Conservation (phyloP, 2,113 vertebrate genomes). For the Hippoglossus stenolepis region DNA sequence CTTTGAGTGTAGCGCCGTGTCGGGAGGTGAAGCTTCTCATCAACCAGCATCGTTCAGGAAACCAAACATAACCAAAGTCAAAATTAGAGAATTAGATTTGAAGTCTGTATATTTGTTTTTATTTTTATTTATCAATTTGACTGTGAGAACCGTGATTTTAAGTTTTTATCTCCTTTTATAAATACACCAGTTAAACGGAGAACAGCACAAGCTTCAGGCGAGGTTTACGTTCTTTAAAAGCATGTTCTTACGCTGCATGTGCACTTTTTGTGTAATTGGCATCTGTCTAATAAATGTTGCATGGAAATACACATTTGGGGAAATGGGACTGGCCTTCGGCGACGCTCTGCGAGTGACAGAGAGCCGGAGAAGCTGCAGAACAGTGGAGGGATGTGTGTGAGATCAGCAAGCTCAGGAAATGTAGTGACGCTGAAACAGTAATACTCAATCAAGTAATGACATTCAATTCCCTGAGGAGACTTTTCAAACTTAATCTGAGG, state of each 20-base stretch:
- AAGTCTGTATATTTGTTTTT: too few species aligned
- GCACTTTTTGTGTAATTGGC: conserved; percentile 12
- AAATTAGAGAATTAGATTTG: too few species aligned
- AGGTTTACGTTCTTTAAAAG: too few species aligned
- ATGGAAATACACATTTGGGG: conserved; percentile 35
- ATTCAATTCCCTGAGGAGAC: conserved; percentile 6
- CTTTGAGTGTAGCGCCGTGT: not conserved
- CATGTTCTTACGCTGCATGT: not conserved
- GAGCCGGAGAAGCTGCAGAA: conserved; percentile 19
- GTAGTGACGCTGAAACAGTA: conserved; percentile 3
- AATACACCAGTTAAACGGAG: too few species aligned
- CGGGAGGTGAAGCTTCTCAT: too few species aligned
- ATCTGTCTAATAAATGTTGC: conserved; percentile 34
- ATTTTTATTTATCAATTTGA: too few species aligned
- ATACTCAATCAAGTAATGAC: conserved; percentile 3
- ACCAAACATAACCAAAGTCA: too few species aligned
- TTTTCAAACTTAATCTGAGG: not conserved
- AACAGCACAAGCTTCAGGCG: too few species aligned
- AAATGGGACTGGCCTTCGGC: conserved; percentile 15
- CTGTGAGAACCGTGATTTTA: too few species aligned
- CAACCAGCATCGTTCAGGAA: too few species aligned
- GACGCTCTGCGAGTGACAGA: not conserved
- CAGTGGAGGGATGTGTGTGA: conserved; percentile 2
- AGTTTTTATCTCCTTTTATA: too few species aligned
- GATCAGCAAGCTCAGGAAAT: conserved; percentile 18